Evolutionary conservation across 2,113 vertebrate genomes (phyloP), one percentile per base, ranked within the genome.

Genomic region (Ahaetulla prasina): DNA sequence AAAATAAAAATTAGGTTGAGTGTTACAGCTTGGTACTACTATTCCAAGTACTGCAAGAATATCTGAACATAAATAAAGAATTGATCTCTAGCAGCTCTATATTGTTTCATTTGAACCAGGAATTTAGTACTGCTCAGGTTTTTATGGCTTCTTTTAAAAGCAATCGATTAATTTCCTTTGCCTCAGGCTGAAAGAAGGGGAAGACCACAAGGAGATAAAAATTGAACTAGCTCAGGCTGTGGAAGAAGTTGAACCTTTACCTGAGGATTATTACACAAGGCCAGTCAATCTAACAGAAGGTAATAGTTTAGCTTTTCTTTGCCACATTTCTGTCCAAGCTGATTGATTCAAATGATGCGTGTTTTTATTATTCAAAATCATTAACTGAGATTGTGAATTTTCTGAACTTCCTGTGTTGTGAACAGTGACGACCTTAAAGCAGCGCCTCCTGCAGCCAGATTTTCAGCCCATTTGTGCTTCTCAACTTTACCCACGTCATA

Each of bases 401-500:
- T 93, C 85, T 94, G 23, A 18, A 87, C 95, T 84, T 94, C 94
- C 80, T 92, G 87, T 94, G 20, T 53, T 60, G 87, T 20, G 12
- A 20, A 18, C 95, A 99, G 99, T 99, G 95, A 99, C 99, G 0
- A 99, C 98, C 1, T 98, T 99, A 95, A 98, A 98, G 1, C 99
- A 99, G 97, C 98, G 99, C n/a, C 98, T 99, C 85, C 96, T 99
- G 93, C 99, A 99, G 97, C 98, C 99, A 2, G 99, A 99, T 95
- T 99, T 99, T 96, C 99, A 99, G 93, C 99, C 99, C 0, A 97
- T 99, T 8, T 98, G 98, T 47, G 98, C 98, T 23, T 99, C 99
- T 87, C 99, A 99, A 97, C 98, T 99, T 49, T 98, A 99, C 95
- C 99, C 99, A 43, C 98, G 98, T 93, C 99, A 99, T 95, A 99